Evolutionary conservation across 2,888 invertebrate genomes (phyloP), one percentile per base, ranked within the genome.

Genomic region (Neuroscelio doddi): DNA sequence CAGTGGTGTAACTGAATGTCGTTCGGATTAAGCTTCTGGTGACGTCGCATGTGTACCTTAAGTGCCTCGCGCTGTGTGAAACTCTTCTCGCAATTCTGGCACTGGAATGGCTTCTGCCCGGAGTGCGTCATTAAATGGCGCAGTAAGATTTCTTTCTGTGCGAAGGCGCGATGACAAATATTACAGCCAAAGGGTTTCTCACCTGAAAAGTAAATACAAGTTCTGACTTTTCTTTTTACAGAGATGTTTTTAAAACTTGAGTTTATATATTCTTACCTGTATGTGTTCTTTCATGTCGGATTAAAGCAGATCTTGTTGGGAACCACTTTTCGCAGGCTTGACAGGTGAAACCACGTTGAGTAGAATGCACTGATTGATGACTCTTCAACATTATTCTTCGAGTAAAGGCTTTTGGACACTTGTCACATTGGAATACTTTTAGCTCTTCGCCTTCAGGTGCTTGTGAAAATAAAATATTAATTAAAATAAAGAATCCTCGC

Each of bases 41-140:
- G 90, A 24, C 87, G 85, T 1, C 88, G 84, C 76, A 89, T 87
- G 80, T 93, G 93, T 21, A 89, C 86, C 12, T 85, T 84, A 12
- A 93, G 85, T 42, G 91, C 89, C 71, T 90, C 89, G 67, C 91
- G 90, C 81, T 93, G 93, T 0, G 92, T 91, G 83, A 92, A 93
- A 63, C 90, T 89, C 78, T 90, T 90, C 0, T 87, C 85, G 75
- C 93, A 93, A 64, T 85, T 83, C 0, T 86, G 81, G 78, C 93
- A 93, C 68, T 86, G 86, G 85, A 89, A 90, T 5, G 92, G 92
- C 59, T 90, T 91, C 46, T 87, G 86, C 16, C 88, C 88, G 12
- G 84, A 84, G 46, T 84, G 84, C 2, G 83, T 84, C 83, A 84
- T 84, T 21, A 84, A 71, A 49, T 84, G 84, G 17, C 84, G 80